These are phyloP conservation scores for Ochropacha duplaris DNA, from an alignment of 2,888 invertebrate species.

Conservation along the genomic window DNA sequence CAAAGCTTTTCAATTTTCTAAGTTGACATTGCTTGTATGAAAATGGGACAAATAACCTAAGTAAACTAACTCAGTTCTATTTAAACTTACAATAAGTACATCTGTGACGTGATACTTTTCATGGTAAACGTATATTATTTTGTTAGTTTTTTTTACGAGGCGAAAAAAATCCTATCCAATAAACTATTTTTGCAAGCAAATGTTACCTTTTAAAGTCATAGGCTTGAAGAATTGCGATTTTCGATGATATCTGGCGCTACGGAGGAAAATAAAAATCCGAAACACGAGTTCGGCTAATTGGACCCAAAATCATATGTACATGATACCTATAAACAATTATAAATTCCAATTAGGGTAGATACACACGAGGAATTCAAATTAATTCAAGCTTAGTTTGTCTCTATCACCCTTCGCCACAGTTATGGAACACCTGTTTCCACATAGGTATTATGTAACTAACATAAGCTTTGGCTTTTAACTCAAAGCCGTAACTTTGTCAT, in stretches of 20 bases:
- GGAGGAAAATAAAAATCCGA: too few relatives aligned
- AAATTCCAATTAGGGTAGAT: constrained; percentile 11
- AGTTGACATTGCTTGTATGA: constrained; percentile 1
- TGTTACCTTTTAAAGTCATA: not conserved
- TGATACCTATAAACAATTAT: not conserved
- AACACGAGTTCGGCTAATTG: not conserved
- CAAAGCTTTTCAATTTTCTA: constrained; percentile 5
- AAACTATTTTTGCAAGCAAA: not conserved
- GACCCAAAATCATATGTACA: too few relatives aligned
- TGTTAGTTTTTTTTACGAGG: not conserved
- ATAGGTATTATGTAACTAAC: constrained; percentile 37
- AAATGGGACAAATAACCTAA: constrained; percentile 38
- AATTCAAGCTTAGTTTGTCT: constrained; percentile 25
- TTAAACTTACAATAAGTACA: not conserved
- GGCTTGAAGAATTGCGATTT: too few relatives aligned
- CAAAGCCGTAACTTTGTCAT: constrained; percentile 36
- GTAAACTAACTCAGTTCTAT: constrained; percentile 28
- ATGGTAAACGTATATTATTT: not conserved
- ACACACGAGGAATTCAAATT: constrained; percentile 21
- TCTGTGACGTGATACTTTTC: not conserved
- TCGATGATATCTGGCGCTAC: too few relatives aligned
- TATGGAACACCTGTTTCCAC: constrained; percentile 43
- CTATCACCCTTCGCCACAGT: constrained; percentile 26
- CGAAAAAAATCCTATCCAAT: not conserved
- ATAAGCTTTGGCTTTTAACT: constrained; percentile 47